These are phyloP conservation scores for Porites divaricata DNA, from an alignment of 92 coral and sea anemone genomes.

Conservation along the genomic window DNA sequence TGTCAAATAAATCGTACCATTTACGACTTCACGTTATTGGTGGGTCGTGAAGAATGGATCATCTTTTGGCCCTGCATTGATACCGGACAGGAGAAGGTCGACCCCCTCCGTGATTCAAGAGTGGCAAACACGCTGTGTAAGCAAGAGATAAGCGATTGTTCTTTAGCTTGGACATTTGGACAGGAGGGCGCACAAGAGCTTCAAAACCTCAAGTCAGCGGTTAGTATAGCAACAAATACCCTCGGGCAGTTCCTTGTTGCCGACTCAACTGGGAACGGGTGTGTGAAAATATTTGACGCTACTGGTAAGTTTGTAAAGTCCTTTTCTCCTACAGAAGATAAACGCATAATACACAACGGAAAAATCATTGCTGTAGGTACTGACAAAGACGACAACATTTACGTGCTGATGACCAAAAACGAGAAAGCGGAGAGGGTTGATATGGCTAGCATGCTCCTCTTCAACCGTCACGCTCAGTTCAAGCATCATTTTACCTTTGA, in stretches of 20 bases:
- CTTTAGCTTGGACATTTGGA: background rate
- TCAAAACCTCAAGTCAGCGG: slow-evolving; percentile 28
- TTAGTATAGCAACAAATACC: slow-evolving; percentile 38
- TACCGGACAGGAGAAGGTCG: background rate
- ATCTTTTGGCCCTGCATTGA: background rate
- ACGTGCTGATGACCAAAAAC: slow-evolving; percentile 7
- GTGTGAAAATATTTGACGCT: slow-evolving; percentile 45
- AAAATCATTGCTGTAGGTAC: slow-evolving; percentile 5
- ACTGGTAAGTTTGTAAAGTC: slow-evolving; percentile 38
- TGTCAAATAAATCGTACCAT: slow-evolving; percentile 25
- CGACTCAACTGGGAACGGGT: slow-evolving; percentile 27
- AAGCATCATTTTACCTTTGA: too few relatives aligned
- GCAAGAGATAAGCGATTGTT: background rate
- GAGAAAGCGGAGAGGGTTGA: background rate
- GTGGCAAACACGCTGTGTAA: background rate
- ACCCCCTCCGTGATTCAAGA: slow-evolving; percentile 11
- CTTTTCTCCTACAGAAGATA: background rate
- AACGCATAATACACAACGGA: background rate
- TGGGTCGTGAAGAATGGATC: background rate
- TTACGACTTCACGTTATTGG: slow-evolving; percentile 7
- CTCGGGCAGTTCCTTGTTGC: slow-evolving; percentile 45
- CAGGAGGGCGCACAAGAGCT: background rate
- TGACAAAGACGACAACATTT: slow-evolving; percentile 37
- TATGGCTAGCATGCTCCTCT: background rate
- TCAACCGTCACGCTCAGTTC: background rate